A percentile compares a stretch with the other conserved stretches of the same genome.
Evolutionary conservation across 2,113 vertebrate species (phyloP).

Genomic region (Paratilapia polleni): DNA sequence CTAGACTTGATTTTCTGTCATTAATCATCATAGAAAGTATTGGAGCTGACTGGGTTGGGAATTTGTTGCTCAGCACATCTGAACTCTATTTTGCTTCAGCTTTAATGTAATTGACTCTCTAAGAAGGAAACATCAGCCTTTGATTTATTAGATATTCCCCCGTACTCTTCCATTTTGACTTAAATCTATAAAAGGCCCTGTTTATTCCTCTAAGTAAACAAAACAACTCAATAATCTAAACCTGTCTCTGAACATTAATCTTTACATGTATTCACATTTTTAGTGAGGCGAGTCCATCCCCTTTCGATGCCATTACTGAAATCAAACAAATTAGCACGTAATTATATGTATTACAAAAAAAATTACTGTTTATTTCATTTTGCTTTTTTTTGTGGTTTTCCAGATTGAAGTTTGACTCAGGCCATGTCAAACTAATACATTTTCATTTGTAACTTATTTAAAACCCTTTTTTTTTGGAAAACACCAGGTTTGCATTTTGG

Average conservation of each 20-base stretch:
- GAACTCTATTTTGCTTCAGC: conserved; percentile 14
- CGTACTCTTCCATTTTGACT: conserved; percentile 5
- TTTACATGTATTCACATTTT: background rate
- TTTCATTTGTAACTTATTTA: background rate
- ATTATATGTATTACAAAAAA: conserved; percentile 22
- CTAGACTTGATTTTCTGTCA: conserved; percentile 22
- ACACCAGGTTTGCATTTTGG: background rate
- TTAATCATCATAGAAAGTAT: background rate
- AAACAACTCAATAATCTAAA: conserved; percentile 2
- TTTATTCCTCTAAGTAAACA: background rate
- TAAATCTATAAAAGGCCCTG: background rate
- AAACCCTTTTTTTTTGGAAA: background rate
- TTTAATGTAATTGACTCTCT: conserved; percentile 32
- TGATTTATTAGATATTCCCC: conserved; percentile 22
- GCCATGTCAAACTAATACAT: background rate
- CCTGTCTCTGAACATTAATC: background rate
- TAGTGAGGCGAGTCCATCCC: background rate
- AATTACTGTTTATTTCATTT: background rate
- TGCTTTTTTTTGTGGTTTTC: background rate
- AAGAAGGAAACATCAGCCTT: conserved; percentile 9
- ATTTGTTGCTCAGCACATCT: conserved; percentile 12
- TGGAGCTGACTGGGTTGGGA: conserved; percentile 24
- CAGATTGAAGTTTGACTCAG: background rate
- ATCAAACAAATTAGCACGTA: conserved; percentile 4
- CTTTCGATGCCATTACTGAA: conserved; percentile 4